Conservation (phyloP, 2,113 vertebrate species). For the Uria aalge region DNA sequence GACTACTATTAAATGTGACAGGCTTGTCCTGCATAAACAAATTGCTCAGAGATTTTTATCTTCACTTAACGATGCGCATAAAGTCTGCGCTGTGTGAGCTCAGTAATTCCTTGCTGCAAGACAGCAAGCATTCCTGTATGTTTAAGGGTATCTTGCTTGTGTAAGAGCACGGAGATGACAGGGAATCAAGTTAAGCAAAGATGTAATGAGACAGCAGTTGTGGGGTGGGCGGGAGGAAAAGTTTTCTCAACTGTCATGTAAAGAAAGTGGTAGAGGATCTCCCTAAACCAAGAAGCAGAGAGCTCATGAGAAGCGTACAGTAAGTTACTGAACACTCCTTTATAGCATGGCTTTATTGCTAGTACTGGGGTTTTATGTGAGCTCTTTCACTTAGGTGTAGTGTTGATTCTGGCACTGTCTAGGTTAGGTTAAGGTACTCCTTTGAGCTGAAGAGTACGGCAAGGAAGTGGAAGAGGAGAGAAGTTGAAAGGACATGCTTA, state of each 20-base stretch:
- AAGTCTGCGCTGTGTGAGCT: background rate
- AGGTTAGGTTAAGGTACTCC: background rate
- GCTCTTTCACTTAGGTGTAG: background rate
- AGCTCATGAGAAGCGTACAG: background rate
- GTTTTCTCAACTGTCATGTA: background rate
- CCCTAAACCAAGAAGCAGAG: background rate
- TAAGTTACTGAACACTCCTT: background rate
- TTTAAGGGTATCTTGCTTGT: background rate
- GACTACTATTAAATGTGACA: background rate
- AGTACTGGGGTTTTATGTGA: background rate
- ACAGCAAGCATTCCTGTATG: background rate
- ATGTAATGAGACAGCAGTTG: background rate
- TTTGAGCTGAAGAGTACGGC: background rate
- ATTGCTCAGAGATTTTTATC: background rate
- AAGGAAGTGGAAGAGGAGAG: background rate
- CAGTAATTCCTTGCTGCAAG: background rate
- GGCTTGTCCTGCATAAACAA: background rate
- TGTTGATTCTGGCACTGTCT: background rate
- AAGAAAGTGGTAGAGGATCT: background rate
- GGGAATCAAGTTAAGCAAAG: background rate
- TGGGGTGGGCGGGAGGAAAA: accelerated
- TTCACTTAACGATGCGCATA: background rate
- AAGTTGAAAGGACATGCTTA: conserved; percentile 17
- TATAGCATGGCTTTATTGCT: background rate
- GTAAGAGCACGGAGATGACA: background rate